Percentiles rank a stretch among this genome's conserved stretches.
Evolutionary conservation across 2,113 vertebrate genomes (phyloP).

Genomic region (Phalacrocorax brasilianus): DNA sequence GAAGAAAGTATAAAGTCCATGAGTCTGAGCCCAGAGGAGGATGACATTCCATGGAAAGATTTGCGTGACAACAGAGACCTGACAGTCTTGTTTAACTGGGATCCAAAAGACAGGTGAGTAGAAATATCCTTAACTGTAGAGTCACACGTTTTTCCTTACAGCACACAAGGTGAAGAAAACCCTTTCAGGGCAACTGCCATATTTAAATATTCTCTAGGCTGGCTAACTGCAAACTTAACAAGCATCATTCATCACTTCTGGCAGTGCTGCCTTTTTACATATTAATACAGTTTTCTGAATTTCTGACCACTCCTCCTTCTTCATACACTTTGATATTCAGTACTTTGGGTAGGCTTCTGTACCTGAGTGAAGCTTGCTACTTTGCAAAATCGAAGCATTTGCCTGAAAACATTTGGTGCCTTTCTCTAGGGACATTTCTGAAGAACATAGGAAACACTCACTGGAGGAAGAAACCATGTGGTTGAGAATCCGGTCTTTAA

Average conservation of each 20-base stretch:
- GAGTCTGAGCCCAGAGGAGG: slow-evolving; percentile 92
- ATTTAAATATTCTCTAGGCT: neutral
- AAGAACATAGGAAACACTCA: slow-evolving; percentile 85
- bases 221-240: neutral
- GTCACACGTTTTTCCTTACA: neutral
- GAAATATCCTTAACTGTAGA: neutral
- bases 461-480: slow-evolving; percentile 91
- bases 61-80: slow-evolving; percentile 95
- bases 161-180: neutral
- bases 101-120: slow-evolving; percentile 87
- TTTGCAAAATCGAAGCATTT: neutral
- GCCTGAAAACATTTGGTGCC: slow-evolving; percentile 29
- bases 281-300: neutral
- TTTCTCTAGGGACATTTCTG: slow-evolving; percentile 83
- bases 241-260: neutral
- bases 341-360: neutral
- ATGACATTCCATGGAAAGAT: slow-evolving; percentile 94
- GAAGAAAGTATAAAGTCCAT: slow-evolving; percentile 97
- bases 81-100: slow-evolving; percentile 92
- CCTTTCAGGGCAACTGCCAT: neutral
- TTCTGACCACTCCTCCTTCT: neutral
- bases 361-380: neutral
- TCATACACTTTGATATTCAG: neutral
- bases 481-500: slow-evolving; percentile 90
- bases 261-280: neutral